phyloP scores from a whole-genome alignment of 2,888 invertebrate genomes.

The Ommatoiulus sabulosus region DNA sequence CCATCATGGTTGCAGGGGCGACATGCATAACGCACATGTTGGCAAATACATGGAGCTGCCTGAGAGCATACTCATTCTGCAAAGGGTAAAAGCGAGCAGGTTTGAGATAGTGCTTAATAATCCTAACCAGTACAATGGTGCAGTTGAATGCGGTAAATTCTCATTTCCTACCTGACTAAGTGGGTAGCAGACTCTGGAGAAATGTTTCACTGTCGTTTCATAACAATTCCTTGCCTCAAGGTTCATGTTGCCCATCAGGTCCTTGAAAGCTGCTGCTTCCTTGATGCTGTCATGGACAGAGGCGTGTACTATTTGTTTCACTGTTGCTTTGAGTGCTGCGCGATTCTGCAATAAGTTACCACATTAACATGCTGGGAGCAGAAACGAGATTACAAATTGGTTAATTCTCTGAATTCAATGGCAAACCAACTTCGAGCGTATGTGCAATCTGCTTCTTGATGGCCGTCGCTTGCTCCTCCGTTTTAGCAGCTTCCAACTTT shows the following conservation, averaged over 20 bases:
- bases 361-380: background rate
- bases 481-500: slow-evolving; percentile 64
- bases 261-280: slow-evolving; percentile 61
- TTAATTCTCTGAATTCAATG: background rate
- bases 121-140: background rate
- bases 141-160: background rate
- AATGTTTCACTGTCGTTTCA: slow-evolving; percentile 32
- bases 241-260: slow-evolving; percentile 63
- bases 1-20: slow-evolving; percentile 14
- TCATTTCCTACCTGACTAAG: slow-evolving; percentile 57
- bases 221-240: slow-evolving; percentile 56
- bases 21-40: slow-evolving; percentile 18
- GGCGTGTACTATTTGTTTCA: slow-evolving; percentile 65
- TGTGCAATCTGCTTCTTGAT: slow-evolving; percentile 63
- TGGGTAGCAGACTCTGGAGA: slow-evolving; percentile 52
- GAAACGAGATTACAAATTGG: background rate
- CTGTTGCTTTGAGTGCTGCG: slow-evolving; percentile 64
- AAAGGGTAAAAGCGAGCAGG: background rate
- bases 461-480: slow-evolving; percentile 61
- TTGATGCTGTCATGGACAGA: slow-evolving; percentile 63
- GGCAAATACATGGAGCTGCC: background rate
- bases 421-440: slow-evolving; percentile 63
- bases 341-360: slow-evolving; percentile 64
- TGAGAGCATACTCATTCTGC: background rate
- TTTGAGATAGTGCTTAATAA: background rate